Evolutionary conservation across 2,797 vertebrate genomes (phyloP), one percentile per base, ranked within the genome.

Genomic region (Alosa sapidissima): DNA sequence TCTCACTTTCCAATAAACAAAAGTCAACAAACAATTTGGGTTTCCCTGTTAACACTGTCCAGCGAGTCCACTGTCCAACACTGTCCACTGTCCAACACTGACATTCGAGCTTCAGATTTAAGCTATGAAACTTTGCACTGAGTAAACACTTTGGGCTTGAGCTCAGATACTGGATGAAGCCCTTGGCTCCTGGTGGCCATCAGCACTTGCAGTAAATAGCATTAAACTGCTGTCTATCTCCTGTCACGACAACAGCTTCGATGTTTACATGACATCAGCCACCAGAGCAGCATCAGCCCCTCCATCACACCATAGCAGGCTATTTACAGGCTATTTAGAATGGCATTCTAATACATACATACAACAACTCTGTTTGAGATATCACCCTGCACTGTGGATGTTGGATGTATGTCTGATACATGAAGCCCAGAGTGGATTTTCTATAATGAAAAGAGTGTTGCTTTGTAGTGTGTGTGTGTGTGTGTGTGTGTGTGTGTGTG

Each of bases 191-290:
- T 75, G 68, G 68, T 14, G 36, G 13, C 33, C 33, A 14, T 41
- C 68, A 19, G 36, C 58, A 45, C 62, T 36, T 45, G 47, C 33
- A 68, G 62, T 72, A 82, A 85, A 84, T 84, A 84, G 65, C 36
- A 10, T 60, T 85, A 75, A 48, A 33, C 81, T 19, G 81, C 48
- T 82, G 81, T 85, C 81, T 82, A 84, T 85, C 81, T 52, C 28
- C 49, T 82, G 49, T 62, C 81, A 85, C 33, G 82, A 1, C 33
- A 49, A 52, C 54, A 62, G 81, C 60, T 83, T 7, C 84, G 11
- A 47, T 81, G 75, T 87, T 86, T 86, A 84, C 48, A 68, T 81
- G 81, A 84, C 72, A 55, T 81, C 58, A 83, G 65, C 82, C 36
- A 75, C 68, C 68, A 41, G 41, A 41, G 41, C 41, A 75, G 13